Percentiles rank a stretch among this genome's conserved stretches.
Conservation (phyloP, 2,888 invertebrate genomes). For the Rhyacophila evoluta region DNA sequence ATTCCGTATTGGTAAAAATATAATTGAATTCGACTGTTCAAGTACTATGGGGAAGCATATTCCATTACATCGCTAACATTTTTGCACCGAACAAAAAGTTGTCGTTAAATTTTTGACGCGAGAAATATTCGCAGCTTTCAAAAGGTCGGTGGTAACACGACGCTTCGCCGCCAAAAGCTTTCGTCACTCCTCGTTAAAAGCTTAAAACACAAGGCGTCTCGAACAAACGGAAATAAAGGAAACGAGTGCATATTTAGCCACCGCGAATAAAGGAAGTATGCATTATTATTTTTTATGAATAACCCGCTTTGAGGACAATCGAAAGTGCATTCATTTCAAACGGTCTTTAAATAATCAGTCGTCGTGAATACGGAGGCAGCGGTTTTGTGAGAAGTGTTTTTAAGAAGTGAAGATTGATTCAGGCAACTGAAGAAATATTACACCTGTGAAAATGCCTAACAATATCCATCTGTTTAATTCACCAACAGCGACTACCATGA, state of each 20-base stretch:
- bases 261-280: not conserved
- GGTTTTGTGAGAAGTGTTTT: too few species aligned
- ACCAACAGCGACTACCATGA: too few species aligned
- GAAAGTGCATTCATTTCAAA: not conserved
- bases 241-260: not conserved
- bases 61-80: not conserved
- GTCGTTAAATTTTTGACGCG: conserved; percentile 1
- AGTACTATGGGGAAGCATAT: not conserved
- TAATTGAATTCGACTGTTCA: too few species aligned
- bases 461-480: too few species aligned
- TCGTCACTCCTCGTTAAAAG: conserved; percentile 24
- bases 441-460: not conserved
- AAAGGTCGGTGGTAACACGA: not conserved
- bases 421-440: not conserved
- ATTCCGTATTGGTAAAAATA: too few species aligned
- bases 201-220: not conserved
- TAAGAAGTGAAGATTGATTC: not conserved
- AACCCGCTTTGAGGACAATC: not conserved
- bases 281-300: not conserved
- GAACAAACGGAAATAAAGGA: not conserved
- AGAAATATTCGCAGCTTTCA: not conserved
- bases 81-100: not conserved
- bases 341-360: not conserved
- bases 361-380: not conserved
- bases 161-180: not conserved